Conservation (phyloP, 2,113 vertebrate species). For the Lycaon pictus region DNA sequence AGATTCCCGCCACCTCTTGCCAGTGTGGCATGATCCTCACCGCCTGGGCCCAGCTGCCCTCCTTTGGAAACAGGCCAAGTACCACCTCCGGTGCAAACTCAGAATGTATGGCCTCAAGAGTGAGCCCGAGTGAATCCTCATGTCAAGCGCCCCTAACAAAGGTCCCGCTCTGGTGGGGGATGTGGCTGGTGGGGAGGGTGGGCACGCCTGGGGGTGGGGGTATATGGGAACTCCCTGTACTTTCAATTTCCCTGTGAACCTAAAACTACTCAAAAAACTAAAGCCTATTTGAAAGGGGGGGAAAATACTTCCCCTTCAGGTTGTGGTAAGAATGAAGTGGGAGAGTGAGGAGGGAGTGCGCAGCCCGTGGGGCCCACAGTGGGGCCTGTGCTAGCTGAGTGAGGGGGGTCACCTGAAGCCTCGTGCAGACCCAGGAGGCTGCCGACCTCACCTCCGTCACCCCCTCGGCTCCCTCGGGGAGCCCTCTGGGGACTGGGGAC, state of each 20-base stretch:
- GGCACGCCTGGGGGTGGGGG: accelerated
- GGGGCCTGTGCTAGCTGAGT: not conserved
- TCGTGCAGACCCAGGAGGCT: not conserved
- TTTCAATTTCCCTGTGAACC: not conserved
- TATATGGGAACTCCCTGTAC: not conserved
- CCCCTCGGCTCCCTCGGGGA: not conserved
- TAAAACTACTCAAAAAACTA: not conserved
- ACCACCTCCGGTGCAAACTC: not conserved
- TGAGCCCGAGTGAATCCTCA: accelerated
- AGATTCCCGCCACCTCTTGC: not conserved
- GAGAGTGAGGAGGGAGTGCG: not conserved
- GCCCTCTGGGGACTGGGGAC: not conserved
- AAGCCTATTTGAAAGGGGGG: not conserved
- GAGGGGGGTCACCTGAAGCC: not conserved
- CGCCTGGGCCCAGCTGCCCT: not conserved
- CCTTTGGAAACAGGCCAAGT: not conserved
- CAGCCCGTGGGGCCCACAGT: accelerated
- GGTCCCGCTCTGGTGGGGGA: not conserved
- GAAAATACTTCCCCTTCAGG: not conserved
- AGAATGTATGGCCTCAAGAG: accelerated
- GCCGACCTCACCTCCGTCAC: accelerated
- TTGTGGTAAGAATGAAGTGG: not conserved
- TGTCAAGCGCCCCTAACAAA: not conserved
- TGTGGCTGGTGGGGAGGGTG: not conserved
- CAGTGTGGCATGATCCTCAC: not conserved